phyloP scores from a whole-genome alignment of 2,113 vertebrate species.

The Campylorhamphus procurvoides region DNA sequence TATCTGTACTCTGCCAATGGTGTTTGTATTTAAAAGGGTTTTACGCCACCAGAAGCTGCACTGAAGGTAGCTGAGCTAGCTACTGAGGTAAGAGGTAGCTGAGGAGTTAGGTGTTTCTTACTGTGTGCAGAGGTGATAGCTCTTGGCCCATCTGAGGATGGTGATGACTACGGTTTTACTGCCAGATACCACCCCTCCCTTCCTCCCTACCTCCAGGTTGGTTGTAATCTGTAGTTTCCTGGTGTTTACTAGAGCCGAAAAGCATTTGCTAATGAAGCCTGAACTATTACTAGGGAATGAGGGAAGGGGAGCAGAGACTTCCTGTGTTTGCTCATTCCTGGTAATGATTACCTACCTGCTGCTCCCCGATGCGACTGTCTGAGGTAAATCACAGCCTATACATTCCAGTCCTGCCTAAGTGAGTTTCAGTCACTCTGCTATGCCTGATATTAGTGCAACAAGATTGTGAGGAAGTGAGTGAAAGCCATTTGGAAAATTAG shows the following conservation, averaged over 20 bases:
- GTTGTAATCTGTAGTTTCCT: slow-evolving; percentile 18
- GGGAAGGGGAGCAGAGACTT: not conserved
- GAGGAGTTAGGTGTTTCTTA: not conserved
- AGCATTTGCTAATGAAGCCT: slow-evolving; percentile 9
- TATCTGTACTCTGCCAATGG: not conserved
- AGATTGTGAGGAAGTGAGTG: not conserved
- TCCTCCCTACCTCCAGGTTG: not conserved
- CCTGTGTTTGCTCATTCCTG: slow-evolving; percentile 22
- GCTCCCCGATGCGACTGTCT: not conserved
- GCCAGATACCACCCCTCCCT: not conserved
- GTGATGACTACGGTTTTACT: not conserved
- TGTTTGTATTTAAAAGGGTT: not conserved
- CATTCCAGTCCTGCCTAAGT: not conserved
- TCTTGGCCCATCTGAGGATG: not conserved
- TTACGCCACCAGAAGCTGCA: not conserved
- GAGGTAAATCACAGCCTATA: slow-evolving; percentile 5
- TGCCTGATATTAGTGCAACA: not conserved
- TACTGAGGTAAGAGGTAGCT: not conserved
- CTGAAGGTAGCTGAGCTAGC: not conserved
- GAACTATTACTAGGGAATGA: not conserved
- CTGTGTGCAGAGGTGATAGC: not conserved
- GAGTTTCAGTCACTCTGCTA: not conserved
- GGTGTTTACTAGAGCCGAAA: not conserved
- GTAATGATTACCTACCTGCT: slow-evolving; percentile 1
- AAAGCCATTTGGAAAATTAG: not conserved